phyloP scores from a whole-genome alignment of 2,113 vertebrate genomes.

The Passer domesticus region DNA sequence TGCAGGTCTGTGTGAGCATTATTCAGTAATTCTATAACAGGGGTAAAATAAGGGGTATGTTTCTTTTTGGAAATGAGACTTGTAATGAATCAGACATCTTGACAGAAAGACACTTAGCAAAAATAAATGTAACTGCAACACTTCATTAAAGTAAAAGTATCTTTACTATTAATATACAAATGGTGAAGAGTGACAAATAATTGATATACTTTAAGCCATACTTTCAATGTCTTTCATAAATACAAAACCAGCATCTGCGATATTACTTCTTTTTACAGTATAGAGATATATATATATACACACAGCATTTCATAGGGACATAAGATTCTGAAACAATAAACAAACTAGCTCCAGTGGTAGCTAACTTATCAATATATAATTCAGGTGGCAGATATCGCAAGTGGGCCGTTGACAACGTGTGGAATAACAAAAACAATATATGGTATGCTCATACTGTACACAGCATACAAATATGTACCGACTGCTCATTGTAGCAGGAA shows the following conservation, averaged over 20 bases:
- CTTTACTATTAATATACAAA: slow-evolving; percentile 86
- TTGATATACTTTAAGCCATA: slow-evolving; percentile 81
- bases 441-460: slow-evolving; percentile 64
- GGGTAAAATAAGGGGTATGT: not conserved
- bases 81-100: not conserved
- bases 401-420: slow-evolving; percentile 45
- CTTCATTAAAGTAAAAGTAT: slow-evolving; percentile 83
- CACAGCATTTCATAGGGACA: slow-evolving; percentile 78
- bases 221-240: slow-evolving; percentile 82
- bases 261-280: slow-evolving; percentile 80
- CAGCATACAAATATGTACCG: slow-evolving; percentile 62
- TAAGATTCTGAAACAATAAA: slow-evolving; percentile 72
- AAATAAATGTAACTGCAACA: slow-evolving; percentile 72
- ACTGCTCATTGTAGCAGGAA: slow-evolving; percentile 49
- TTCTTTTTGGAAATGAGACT: not conserved
- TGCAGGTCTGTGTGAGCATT: not conserved
- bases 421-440: slow-evolving; percentile 57
- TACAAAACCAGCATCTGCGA: slow-evolving; percentile 82
- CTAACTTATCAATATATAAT: slow-evolving; percentile 66
- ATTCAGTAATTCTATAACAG: not conserved
- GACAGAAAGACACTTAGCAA: slow-evolving; percentile 27
- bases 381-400: slow-evolving; percentile 55
- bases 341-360: slow-evolving; percentile 57
- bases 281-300: slow-evolving; percentile 77
- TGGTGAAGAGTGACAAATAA: slow-evolving; percentile 82